Evolutionary conservation across 2,113 vertebrate species (phyloP).

Genomic region (Hemiscyllium ocellatum): DNA sequence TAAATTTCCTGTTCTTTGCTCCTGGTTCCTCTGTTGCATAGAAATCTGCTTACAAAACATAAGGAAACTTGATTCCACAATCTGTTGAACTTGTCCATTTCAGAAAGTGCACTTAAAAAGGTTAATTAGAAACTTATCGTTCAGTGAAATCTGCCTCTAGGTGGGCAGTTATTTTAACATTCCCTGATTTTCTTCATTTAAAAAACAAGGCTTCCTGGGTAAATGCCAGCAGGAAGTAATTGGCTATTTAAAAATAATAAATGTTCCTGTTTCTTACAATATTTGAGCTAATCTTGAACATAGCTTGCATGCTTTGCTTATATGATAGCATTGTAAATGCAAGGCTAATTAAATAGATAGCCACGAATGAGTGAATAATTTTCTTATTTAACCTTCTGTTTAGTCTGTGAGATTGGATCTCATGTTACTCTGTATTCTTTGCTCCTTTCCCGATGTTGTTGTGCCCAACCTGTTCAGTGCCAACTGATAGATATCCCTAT

Average conservation of each 20-base stretch:
- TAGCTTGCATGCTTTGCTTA: neutral
- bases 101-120: neutral
- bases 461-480: neutral
- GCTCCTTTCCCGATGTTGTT: neutral
- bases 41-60: neutral
- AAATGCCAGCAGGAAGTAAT: neutral
- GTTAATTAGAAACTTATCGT: neutral
- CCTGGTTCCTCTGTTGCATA: neutral
- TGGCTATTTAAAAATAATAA: neutral
- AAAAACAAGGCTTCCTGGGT: neutral
- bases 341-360: neutral
- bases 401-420: neutral
- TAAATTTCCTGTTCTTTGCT: neutral
- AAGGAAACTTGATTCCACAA: neutral
- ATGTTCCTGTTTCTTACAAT: neutral
- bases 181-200: neutral
- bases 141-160: neutral
- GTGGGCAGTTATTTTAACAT: neutral
- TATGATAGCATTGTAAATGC: neutral
- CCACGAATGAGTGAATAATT: neutral
- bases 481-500: neutral
- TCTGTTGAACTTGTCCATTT: neutral
- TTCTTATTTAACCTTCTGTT: neutral
- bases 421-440: neutral
- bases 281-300: neutral